Percentiles rank a stretch among this genome's conserved stretches.
Conservation (phyloP, 1,140 invertebrate species). For the Temnothorax nylanderi region DNA sequence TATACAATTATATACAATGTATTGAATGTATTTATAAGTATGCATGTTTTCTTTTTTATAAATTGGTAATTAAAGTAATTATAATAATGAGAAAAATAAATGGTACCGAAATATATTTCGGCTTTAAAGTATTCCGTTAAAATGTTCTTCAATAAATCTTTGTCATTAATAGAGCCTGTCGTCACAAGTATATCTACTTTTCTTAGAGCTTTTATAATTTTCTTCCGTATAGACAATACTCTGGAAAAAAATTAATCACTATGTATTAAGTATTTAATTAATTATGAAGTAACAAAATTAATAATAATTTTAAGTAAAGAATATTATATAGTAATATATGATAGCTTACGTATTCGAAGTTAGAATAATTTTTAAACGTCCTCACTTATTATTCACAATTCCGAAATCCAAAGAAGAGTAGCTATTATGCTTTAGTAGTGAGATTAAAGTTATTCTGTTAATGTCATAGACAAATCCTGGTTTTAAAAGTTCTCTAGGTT, state of each 20-base stretch:
- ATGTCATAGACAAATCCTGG: constrained; percentile 94
- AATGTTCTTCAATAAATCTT: constrained; percentile 95
- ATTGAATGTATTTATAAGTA: neutral
- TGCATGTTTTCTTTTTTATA: neutral
- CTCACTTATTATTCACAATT: constrained; percentile 90
- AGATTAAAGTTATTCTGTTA: constrained; percentile 93
- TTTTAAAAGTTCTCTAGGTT: constrained; percentile 84
- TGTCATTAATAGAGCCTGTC: constrained; percentile 90
- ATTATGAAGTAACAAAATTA: neutral
- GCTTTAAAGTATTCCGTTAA: constrained; percentile 91
- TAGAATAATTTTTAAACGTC: constrained; percentile 24
- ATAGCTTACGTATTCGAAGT: neutral
- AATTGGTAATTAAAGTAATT: neutral
- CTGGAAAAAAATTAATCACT: constrained; percentile 81
- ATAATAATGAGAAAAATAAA: constrained; percentile 14
- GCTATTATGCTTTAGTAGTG: constrained; percentile 89
- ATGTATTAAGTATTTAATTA: neutral
- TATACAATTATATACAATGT: too few relatives aligned
- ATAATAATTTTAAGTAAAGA: neutral
- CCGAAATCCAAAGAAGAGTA: constrained; percentile 89
- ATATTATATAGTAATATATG: too few relatives aligned
- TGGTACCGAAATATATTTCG: constrained; percentile 92
- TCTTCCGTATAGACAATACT: constrained; percentile 86
- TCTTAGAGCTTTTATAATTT: constrained; percentile 87
- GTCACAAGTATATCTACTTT: constrained; percentile 89